Evolutionary conservation across 2,797 vertebrate genomes (phyloP).

Genomic region (Antrozous pallidus): DNA sequence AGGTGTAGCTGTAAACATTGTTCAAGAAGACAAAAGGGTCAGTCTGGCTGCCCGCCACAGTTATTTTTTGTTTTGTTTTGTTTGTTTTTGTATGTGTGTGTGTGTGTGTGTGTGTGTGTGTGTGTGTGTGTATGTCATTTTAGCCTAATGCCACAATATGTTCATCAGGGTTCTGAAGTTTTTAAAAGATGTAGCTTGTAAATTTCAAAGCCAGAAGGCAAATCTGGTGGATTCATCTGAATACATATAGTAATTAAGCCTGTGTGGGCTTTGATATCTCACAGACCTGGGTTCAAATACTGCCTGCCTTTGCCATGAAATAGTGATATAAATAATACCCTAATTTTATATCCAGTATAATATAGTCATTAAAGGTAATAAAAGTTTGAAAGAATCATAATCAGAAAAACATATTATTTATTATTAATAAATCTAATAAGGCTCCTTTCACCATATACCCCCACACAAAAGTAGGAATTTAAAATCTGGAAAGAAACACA

Average conservation of each 20-base stretch:
- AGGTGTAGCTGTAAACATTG: not conserved
- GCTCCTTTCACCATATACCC: not conserved
- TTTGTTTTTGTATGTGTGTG: not conserved
- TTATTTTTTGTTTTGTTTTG: too few species aligned
- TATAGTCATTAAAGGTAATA: not conserved
- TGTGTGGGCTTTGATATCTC: not conserved
- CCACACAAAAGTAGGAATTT: slow-evolving; percentile 11
- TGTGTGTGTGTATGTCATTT: too few species aligned
- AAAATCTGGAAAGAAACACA: slow-evolving; percentile 34
- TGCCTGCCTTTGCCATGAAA: not conserved
- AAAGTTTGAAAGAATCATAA: not conserved
- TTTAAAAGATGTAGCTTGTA: not conserved
- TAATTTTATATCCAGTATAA: not conserved
- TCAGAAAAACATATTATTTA: not conserved
- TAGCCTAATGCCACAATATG: not conserved
- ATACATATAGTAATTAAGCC: not conserved
- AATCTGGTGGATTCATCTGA: not conserved
- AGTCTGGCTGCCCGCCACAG: not conserved
- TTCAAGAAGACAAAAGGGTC: not conserved
- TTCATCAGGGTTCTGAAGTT: not conserved
- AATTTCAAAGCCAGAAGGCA: not conserved
- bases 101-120: too few species aligned
- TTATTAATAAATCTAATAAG: not conserved
- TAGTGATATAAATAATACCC: not conserved
- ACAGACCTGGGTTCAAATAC: not conserved